Evolutionary conservation across 2,888 invertebrate species (phyloP), one percentile per base, ranked within the genome.

Genomic region (Mayetiola destructor): DNA sequence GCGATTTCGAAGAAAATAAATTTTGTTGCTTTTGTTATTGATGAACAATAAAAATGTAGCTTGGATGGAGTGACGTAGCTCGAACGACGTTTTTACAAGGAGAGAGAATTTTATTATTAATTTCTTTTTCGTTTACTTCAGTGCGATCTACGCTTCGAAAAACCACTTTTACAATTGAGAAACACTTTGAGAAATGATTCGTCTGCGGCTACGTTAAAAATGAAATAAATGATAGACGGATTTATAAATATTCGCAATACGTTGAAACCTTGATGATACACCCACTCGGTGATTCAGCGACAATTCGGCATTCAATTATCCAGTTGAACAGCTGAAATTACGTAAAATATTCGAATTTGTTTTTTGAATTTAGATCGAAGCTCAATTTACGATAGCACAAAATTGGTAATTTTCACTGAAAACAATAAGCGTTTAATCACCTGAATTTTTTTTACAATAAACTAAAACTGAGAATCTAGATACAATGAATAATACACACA

Each of bases 211-310:
- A n/a, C n/a, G n/a, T n/a, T 23, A 48, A 27, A 21, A 23, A 27
- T n/a, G n/a, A n/a, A n/a, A n/a, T 32, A 5, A 16, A 48, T 48
- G 48, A 48, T 48, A 48, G 27, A 48, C 27, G n/a, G 48, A 48
- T 48, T 48, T 48, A 48, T 48, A 48, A 48, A 48, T 48, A 48
- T 48, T 48, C 48, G 27, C 48, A 48, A 48, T 48, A 48, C 48
- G 23, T 48, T 48, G 48, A 48, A 48, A 48, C 48, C 27, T 48
- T 48, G 48, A 27, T 48, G 48, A 48, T 48, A 48, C 48, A 48
- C 48, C 48, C 48, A 48, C 48, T 48, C 48, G 48, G n/a, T 48
- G 48, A 48, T 27, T 48, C 48, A 48, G 27, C 27, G 48, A 27
- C 27, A 27, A 48, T n/a, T 48, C 48, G 48, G 48, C 48, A 48